A percentile compares a stretch with the other conserved stretches of the same genome.
Evolutionary conservation across 2,888 invertebrate genomes (phyloP).

Genomic region (Xanthia togata): DNA sequence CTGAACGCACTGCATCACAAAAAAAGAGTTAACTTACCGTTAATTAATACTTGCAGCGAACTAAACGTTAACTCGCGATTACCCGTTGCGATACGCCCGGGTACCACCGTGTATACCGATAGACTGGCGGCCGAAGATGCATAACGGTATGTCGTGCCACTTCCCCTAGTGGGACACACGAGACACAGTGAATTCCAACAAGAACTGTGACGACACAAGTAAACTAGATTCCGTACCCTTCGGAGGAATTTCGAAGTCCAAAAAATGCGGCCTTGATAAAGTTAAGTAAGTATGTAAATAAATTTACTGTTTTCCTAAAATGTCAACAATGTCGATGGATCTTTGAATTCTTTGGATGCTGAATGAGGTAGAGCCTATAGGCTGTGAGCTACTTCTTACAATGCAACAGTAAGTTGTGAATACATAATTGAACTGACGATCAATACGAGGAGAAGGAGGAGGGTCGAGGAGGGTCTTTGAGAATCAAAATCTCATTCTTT

Average conservation of each 20-base stretch:
- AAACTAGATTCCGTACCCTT: slow-evolving; percentile 65
- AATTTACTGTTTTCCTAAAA: slow-evolving; percentile 45
- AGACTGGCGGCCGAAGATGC: slow-evolving; percentile 78
- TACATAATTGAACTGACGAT: too few species aligned
- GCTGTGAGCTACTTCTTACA: slow-evolving; percentile 4
- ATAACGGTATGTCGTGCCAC: slow-evolving; percentile 86
- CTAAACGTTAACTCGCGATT: slow-evolving; percentile 64
- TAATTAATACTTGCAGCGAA: slow-evolving; percentile 66
- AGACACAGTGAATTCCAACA: slow-evolving; percentile 66
- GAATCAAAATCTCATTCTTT: too few species aligned
- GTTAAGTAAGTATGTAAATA: slow-evolving; percentile 49
- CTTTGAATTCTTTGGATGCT: slow-evolving; percentile 22
- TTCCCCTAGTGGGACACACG: slow-evolving; percentile 73
- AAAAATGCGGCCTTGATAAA: slow-evolving; percentile 52
- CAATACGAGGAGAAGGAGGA: too few species aligned
- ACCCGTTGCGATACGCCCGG: slow-evolving; percentile 74
- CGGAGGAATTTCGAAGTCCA: slow-evolving; percentile 52
- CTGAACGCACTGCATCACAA: slow-evolving; percentile 48
- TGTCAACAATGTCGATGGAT: slow-evolving; percentile 15
- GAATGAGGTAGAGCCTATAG: not conserved
- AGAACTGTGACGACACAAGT: slow-evolving; percentile 58
- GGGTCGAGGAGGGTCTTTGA: too few species aligned
- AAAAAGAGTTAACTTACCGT: slow-evolving; percentile 78
- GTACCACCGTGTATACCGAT: slow-evolving; percentile 73
- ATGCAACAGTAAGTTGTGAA: not conserved